phyloP scores from a whole-genome alignment of 2,888 invertebrate species.

The Ochropleura leucogaster region DNA sequence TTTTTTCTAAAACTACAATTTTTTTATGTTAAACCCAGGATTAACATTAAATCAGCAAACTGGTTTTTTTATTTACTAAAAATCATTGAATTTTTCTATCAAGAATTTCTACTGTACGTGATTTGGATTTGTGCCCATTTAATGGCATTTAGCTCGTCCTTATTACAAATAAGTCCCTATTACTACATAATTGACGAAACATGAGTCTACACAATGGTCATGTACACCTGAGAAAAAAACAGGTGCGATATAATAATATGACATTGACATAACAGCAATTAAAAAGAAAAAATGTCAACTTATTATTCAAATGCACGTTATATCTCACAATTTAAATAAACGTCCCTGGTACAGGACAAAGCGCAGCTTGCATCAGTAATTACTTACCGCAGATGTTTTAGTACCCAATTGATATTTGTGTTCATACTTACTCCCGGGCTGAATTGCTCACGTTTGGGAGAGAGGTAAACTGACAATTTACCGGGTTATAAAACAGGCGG shows the following conservation, averaged over 20 bases:
- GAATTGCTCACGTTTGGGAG: conserved; percentile 25
- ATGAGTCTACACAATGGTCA: not conserved
- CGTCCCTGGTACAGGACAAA: conserved; percentile 23
- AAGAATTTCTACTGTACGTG: not conserved
- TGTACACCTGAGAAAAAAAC: not conserved
- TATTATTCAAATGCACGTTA: conserved; percentile 34
- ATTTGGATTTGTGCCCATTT: not conserved
- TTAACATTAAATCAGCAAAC: not conserved
- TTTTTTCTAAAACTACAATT: not conserved
- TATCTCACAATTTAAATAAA: conserved; percentile 39
- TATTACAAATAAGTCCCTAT: not conserved
- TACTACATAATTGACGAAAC: not conserved
- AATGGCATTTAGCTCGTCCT: not conserved
- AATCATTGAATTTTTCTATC: not conserved
- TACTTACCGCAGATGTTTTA: conserved; percentile 67
- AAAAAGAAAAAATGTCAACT: conserved; percentile 1
- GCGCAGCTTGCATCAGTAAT: conserved; percentile 57
- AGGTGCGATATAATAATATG: not conserved
- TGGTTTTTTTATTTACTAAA: not conserved
- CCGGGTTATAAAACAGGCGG: conserved; percentile 46
- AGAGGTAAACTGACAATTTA: conserved; percentile 54
- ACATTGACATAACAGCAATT: not conserved
- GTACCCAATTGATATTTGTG: conserved; percentile 62
- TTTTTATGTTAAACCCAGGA: too few relatives aligned
- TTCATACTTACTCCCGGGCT: conserved; percentile 23